phyloP scores from a whole-genome alignment of 2,113 vertebrate genomes.

The Loxodonta africana region DNA sequence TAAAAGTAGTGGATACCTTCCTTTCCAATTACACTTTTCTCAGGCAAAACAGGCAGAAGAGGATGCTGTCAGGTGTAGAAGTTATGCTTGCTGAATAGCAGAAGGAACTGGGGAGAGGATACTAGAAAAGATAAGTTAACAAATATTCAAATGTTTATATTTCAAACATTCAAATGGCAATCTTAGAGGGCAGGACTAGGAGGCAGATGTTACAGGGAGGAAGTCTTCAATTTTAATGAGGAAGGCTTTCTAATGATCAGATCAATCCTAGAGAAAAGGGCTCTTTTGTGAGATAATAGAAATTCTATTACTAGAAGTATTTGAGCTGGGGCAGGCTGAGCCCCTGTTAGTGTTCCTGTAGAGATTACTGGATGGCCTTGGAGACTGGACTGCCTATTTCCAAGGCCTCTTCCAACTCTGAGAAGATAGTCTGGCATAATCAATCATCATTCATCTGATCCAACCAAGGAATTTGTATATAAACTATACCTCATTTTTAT shows the following conservation, averaged over 20 bases:
- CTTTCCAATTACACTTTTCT: background rate
- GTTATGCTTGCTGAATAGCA: background rate
- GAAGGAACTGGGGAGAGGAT: background rate
- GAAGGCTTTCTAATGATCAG: background rate
- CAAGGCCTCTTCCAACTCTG: conserved; percentile 25
- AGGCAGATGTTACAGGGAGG: background rate
- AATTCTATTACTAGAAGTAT: background rate
- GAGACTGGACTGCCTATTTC: background rate
- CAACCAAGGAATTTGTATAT: background rate
- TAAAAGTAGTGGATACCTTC: background rate
- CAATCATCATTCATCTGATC: background rate
- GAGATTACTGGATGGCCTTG: background rate
- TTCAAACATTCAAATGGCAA: background rate
- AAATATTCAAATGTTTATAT: background rate
- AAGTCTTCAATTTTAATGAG: background rate
- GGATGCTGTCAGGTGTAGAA: background rate
- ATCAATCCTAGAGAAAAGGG: background rate
- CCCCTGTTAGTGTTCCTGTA: background rate
- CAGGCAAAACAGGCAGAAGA: background rate
- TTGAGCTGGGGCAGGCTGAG: background rate
- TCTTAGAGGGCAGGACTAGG: background rate
- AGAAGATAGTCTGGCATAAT: background rate
- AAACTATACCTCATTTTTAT: no score
- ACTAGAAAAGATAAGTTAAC: background rate
- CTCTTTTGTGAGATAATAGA: background rate